Conservation (phyloP, 2,888 invertebrate genomes). For the Theodoxus fluviatilis region DNA sequence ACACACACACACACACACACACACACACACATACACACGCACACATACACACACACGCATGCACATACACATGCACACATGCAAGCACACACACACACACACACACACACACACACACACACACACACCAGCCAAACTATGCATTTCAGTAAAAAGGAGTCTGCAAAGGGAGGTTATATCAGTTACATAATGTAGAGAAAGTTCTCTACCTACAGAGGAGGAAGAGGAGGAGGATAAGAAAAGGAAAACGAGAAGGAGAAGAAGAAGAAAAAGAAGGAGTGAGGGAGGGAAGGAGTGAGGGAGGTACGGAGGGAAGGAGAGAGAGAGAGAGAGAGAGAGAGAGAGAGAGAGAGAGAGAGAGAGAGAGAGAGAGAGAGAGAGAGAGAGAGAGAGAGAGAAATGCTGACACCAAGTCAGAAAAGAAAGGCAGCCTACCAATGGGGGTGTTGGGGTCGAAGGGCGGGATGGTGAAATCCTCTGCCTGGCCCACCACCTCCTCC, state of each 20-base stretch:
- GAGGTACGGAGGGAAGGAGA: not conserved
- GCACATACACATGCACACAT: too few relatives aligned
- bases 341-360: not conserved
- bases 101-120: too few relatives aligned
- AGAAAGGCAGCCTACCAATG: not conserved
- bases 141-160: too few relatives aligned
- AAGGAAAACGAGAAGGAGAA: not conserved
- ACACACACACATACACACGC: too few relatives aligned
- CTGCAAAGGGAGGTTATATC: too few relatives aligned
- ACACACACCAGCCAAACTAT: too few relatives aligned
- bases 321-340: not conserved
- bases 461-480: not conserved
- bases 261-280: not conserved
- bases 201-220: too few relatives aligned
- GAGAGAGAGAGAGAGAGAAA: not conserved
- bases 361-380: not conserved
- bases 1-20: too few relatives aligned
- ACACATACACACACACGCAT: too few relatives aligned
- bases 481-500: not conserved
- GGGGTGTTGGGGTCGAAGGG: not conserved
- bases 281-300: not conserved
- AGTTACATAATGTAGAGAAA: too few relatives aligned
- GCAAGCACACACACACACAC: too few relatives aligned
- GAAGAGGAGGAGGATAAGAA: constrained; percentile 4
- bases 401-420: not conserved